These are phyloP conservation scores for Papilio dardanus DNA, from an alignment of 1,140 invertebrate genomes.

Conservation along the genomic window DNA sequence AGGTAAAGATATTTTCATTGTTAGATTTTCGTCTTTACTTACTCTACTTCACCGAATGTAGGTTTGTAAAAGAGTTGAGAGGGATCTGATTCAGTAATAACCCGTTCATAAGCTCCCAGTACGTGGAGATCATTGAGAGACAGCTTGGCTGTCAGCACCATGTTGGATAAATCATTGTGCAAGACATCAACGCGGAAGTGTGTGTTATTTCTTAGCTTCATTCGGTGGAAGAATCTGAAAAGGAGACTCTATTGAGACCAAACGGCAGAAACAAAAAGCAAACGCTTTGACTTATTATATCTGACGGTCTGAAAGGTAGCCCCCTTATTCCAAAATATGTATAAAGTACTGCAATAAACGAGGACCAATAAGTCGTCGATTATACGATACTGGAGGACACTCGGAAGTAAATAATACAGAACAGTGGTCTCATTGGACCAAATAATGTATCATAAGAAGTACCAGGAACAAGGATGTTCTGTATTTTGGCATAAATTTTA, in stretches of 20 bases:
- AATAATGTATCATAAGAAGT: too few relatives aligned
- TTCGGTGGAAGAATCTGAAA: constrained; percentile 68
- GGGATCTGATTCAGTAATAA: constrained; percentile 45
- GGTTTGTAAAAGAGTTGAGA: constrained; percentile 57
- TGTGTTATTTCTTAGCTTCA: constrained; percentile 70
- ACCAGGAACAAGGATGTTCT: too few relatives aligned
- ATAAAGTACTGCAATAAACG: too few relatives aligned
- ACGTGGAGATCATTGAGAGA: constrained; percentile 64
- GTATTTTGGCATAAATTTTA: too few relatives aligned
- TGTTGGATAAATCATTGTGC: constrained; percentile 53
- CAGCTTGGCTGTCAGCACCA: constrained; percentile 49
- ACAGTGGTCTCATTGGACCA: too few relatives aligned
- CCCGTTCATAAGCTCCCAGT: constrained; percentile 59
- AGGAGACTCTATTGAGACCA: constrained; percentile 1
- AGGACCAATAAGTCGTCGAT: too few relatives aligned
- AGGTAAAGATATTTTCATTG: background rate
- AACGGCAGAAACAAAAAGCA: too few relatives aligned
- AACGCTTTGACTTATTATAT: background rate
- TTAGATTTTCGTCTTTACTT: constrained; percentile 41
- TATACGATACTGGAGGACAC: too few relatives aligned
- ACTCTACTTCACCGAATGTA: constrained; percentile 65
- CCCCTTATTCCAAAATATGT: too few relatives aligned
- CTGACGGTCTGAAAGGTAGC: too few relatives aligned
- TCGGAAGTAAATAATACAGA: too few relatives aligned
- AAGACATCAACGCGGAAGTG: constrained; percentile 56